Evolutionary conservation across 2,888 invertebrate species (phyloP).

Genomic region (Caenorhabditis imperialis): DNA sequence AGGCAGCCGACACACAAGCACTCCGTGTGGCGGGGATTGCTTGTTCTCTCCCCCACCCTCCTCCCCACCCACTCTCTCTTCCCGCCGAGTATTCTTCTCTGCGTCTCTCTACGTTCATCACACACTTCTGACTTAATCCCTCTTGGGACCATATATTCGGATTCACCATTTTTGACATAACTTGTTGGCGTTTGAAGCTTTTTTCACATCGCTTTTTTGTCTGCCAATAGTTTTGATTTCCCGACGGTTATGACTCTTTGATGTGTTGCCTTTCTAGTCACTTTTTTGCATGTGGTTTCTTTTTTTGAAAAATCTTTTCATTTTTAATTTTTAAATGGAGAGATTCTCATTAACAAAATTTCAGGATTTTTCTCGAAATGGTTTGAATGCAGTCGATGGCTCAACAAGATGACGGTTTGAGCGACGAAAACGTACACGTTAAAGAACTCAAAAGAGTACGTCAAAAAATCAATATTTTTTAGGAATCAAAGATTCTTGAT

Average conservation of each 20-base stretch:
- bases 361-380: slow-evolving; percentile 44
- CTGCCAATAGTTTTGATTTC: slow-evolving; percentile 13
- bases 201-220: slow-evolving; percentile 9
- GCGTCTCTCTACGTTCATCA: slow-evolving; percentile 30
- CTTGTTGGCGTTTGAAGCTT: slow-evolving; percentile 26
- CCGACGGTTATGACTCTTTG: slow-evolving; percentile 5
- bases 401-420: slow-evolving; percentile 60
- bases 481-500: slow-evolving; percentile 4
- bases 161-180: slow-evolving; percentile 50
- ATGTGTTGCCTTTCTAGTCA: neutral
- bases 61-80: neutral
- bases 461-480: neutral
- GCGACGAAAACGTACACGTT: slow-evolving; percentile 69
- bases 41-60: slow-evolving; percentile 32
- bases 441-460: slow-evolving; percentile 66
- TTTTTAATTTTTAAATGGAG: neutral
- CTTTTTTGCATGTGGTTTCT: slow-evolving; percentile 11
- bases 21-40: slow-evolving; percentile 39
- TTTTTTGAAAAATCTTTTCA: neutral
- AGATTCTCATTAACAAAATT: too few species aligned
- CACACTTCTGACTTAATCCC: slow-evolving; percentile 43
- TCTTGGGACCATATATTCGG: slow-evolving; percentile 53
- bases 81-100: slow-evolving; percentile 32
- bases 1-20: slow-evolving; percentile 35
- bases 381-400: slow-evolving; percentile 57